Percentiles rank a stretch among this genome's conserved stretches.
Evolutionary conservation across 2,113 vertebrate genomes (phyloP).

Genomic region (Lophius piscatorius): DNA sequence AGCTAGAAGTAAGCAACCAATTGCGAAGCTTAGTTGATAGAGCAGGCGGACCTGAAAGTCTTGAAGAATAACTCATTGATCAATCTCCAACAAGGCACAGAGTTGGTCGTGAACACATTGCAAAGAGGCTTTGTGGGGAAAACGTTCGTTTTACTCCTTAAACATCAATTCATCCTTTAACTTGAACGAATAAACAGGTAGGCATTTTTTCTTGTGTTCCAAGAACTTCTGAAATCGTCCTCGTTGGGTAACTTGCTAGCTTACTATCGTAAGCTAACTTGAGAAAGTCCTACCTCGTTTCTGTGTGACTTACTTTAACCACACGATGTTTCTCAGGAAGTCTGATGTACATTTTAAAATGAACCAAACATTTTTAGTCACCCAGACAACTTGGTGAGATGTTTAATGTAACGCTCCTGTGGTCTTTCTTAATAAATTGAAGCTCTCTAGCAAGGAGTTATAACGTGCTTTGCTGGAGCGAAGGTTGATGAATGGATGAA

Average conservation of each 20-base stretch:
- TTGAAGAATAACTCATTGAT: constrained; percentile 84
- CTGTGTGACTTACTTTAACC: background rate
- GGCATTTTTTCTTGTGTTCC: constrained; percentile 12
- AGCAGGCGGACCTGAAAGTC: constrained; percentile 76
- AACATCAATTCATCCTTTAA: constrained; percentile 47
- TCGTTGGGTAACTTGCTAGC: constrained; percentile 53
- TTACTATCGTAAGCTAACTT: constrained; percentile 61
- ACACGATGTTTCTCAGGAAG: background rate
- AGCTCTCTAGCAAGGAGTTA: constrained; percentile 33
- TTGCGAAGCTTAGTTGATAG: background rate
- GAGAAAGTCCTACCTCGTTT: constrained; percentile 56
- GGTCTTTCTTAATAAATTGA: background rate
- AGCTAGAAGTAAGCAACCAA: constrained; percentile 40
- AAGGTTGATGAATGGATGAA: constrained; percentile 28
- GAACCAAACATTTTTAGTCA: rapidly evolving
- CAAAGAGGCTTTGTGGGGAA: constrained; percentile 41
- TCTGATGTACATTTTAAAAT: background rate
- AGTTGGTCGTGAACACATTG: constrained; percentile 46
- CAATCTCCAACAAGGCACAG: constrained; percentile 59
- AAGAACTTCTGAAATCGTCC: constrained; percentile 31
- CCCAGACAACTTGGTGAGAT: background rate
- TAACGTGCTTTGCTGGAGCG: constrained; percentile 55
- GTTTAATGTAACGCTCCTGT: background rate
- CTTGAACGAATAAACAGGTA: constrained; percentile 68
- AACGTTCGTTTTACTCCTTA: constrained; percentile 30